Conservation (phyloP, 2,888 invertebrate species). For the Branchinecta sandiegonensis region DNA sequence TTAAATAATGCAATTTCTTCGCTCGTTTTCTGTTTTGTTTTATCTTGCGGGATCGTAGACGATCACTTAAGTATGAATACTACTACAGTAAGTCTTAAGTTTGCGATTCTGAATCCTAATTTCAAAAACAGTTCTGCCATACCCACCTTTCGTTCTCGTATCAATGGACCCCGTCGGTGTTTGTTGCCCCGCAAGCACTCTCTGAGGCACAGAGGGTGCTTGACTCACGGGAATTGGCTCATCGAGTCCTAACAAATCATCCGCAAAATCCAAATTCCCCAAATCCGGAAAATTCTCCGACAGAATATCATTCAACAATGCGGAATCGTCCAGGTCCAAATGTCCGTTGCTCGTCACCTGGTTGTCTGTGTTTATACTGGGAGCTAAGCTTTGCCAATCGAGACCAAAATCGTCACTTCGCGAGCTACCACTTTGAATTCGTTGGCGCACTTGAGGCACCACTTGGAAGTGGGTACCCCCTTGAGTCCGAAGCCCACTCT, state of each 20-base stretch:
- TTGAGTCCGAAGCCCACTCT: not conserved
- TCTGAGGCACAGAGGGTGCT: not conserved
- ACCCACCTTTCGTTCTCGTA: conserved; percentile 2
- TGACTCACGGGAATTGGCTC: conserved; percentile 1
- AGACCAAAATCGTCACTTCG: not conserved
- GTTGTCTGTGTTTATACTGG: not conserved
- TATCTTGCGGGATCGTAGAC: too few relatives aligned
- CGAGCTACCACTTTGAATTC: not conserved
- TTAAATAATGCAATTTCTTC: too few relatives aligned
- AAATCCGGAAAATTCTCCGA: conserved; percentile 13
- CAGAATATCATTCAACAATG: conserved; percentile 2
- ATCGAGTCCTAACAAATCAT: conserved; percentile 5
- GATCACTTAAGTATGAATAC: too few relatives aligned
- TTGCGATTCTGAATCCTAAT: too few relatives aligned
- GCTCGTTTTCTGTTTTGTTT: too few relatives aligned
- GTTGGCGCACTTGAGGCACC: not conserved
- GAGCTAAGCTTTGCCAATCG: conserved; percentile 14
- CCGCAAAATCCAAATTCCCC: not conserved
- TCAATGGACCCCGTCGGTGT: not conserved
- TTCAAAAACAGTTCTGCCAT: not conserved
- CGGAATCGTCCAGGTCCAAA: conserved; percentile 14
- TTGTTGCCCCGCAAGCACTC: not conserved
- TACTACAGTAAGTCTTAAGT: too few relatives aligned
- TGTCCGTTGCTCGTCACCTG: conserved; percentile 4
- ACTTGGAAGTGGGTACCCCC: too few relatives aligned